phyloP scores from a whole-genome alignment of 1,140 invertebrate species.

The Hermetia illucens region DNA sequence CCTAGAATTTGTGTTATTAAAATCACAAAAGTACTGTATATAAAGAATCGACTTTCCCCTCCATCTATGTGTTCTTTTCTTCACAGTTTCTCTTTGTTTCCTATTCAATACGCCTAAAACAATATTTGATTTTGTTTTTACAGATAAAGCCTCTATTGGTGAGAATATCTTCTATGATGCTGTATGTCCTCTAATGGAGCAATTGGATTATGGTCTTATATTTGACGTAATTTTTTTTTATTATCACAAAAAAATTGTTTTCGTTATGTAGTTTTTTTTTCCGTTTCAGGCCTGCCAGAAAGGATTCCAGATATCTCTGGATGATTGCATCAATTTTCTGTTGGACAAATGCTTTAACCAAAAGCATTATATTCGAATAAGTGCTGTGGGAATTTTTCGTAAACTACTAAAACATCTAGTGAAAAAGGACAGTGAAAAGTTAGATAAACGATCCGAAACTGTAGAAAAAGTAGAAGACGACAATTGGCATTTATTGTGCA shows the following conservation, averaged over 20 bases:
- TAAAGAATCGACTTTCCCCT: too few relatives aligned
- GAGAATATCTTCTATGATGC: neutral
- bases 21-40: too few relatives aligned
- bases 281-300: constrained; percentile 17
- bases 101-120: too few relatives aligned
- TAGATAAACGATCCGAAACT: constrained; percentile 18
- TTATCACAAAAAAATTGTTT: too few relatives aligned
- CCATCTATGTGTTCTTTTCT: too few relatives aligned
- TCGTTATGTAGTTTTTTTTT: too few relatives aligned
- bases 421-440: constrained; percentile 18
- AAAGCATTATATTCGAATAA: constrained; percentile 14
- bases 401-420: constrained; percentile 19
- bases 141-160: neutral
- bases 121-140: too few relatives aligned
- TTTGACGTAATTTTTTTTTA: neutral
- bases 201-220: constrained; percentile 1
- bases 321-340: constrained; percentile 23
- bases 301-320: constrained; percentile 12
- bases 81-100: too few relatives aligned
- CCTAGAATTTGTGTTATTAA: too few relatives aligned
- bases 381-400: constrained; percentile 13
- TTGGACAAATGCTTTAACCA: constrained; percentile 16
- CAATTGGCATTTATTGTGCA: constrained; percentile 32
- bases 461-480: constrained; percentile 7
- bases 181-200: neutral